phyloP scores from a whole-genome alignment of 2,888 invertebrate genomes.

The Volucella bombylans region DNA sequence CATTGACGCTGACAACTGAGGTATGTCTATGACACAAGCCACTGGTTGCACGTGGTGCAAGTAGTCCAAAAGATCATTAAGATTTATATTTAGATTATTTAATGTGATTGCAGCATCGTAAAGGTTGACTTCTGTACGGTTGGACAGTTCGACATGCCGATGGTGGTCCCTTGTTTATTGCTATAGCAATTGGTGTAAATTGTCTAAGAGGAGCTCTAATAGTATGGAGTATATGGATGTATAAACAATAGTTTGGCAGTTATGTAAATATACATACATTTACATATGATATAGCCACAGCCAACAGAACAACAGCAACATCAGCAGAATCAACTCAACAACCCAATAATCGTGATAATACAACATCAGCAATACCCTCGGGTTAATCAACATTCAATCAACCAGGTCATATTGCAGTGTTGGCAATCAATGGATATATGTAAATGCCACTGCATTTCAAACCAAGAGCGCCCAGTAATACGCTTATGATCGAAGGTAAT shows the following conservation, averaged over 20 bases:
- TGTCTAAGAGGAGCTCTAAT: no score
- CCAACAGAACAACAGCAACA: no score
- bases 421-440: no score
- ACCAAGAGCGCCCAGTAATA: no score
- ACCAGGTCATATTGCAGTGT: no score
- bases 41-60: slow-evolving; percentile 92
- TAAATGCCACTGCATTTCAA: no score
- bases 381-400: no score
- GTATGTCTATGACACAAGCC: slow-evolving; percentile 86
- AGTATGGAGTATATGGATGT: slow-evolving; percentile 93
- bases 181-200: slow-evolving; percentile 90
- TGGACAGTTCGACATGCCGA: slow-evolving; percentile 92
- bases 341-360: no score
- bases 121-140: slow-evolving; percentile 92
- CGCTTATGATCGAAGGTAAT: no score
- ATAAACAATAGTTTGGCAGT: slow-evolving; percentile 96
- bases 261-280: slow-evolving; percentile 83
- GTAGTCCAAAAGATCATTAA: slow-evolving; percentile 93
- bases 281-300: no score
- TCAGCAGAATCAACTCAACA: no score
- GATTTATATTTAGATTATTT: slow-evolving; percentile 90
- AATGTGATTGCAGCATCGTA: slow-evolving; percentile 94
- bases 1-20: slow-evolving; percentile 90
- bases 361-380: no score
- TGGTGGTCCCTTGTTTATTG: slow-evolving; percentile 90